These are phyloP conservation scores for Drosophila nr. medialis DNA, from an alignment of 2,888 invertebrate genomes.

Conservation along the genomic window DNA sequence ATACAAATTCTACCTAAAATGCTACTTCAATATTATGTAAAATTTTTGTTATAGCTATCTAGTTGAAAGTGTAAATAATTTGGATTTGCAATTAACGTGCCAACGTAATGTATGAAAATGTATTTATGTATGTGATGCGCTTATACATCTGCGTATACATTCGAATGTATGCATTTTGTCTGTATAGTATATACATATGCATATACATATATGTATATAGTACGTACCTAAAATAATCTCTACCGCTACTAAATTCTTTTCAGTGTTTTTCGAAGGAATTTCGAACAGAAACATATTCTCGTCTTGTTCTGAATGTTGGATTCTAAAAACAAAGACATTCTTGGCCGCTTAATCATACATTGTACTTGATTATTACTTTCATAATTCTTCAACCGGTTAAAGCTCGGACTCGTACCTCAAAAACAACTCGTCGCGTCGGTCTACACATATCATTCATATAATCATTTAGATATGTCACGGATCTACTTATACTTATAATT, in stretches of 20 bases:
- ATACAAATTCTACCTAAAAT: neutral
- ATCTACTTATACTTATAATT: neutral
- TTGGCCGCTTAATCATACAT: no score
- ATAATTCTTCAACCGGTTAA: conserved; percentile 9
- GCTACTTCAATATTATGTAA: neutral
- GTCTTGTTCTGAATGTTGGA: neutral
- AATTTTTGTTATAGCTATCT: neutral
- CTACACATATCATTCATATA: neutral
- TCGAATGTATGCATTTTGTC: neutral
- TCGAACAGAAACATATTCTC: neutral
- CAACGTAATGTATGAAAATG: neutral
- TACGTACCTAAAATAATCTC: neutral
- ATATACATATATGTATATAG: no score
- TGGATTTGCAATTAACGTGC: neutral
- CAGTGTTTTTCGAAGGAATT: neutral
- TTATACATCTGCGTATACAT: neutral
- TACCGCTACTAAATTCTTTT: neutral
- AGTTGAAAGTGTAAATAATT: conserved; percentile 5
- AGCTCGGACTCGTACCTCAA: neutral
- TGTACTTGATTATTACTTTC: neutral
- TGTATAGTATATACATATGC: no score
- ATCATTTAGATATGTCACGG: neutral
- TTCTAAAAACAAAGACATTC: neutral
- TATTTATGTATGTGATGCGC: neutral
- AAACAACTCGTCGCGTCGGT: neutral